These are phyloP conservation scores for Corythucha ciliata DNA, from an alignment of 2,888 invertebrate species.

Conservation along the genomic window DNA sequence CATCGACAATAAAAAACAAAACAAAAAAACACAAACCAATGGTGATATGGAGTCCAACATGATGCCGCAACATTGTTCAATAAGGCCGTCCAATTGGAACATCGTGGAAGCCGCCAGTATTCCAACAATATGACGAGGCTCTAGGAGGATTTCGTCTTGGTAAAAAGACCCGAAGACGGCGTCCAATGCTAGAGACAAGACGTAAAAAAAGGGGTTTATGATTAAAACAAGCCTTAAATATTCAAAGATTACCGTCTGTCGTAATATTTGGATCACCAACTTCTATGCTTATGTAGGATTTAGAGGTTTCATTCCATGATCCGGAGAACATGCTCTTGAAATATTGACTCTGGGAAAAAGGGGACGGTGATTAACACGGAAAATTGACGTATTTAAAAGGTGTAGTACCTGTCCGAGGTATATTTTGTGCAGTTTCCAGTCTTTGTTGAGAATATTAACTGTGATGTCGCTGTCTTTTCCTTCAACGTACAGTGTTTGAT, in stretches of 20 bases:
- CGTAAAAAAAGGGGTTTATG: conserved; percentile 18
- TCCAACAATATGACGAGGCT: conserved; percentile 55
- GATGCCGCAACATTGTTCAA: conserved; percentile 61
- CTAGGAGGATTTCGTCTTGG: conserved; percentile 60
- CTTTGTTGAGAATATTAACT: conserved; percentile 58
- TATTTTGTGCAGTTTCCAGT: conserved; percentile 67
- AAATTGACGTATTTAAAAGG: conserved; percentile 8
- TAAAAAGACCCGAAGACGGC: conserved; percentile 67
- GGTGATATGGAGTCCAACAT: conserved; percentile 67
- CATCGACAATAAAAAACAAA: too few species aligned
- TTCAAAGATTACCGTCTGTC: conserved; percentile 48
- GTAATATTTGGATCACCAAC: conserved; percentile 63
- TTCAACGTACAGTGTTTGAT: conserved; percentile 63
- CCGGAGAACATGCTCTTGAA: conserved; percentile 74
- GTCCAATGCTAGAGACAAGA: conserved; percentile 50
- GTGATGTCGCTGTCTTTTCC: conserved; percentile 66
- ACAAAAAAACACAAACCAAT: conserved; percentile 45
- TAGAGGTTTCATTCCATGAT: conserved; percentile 61
- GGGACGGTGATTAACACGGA: neutral
- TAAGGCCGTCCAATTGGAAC: conserved; percentile 62
- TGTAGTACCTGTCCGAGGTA: conserved; percentile 65
- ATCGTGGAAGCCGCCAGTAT: conserved; percentile 64
- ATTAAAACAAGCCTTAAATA: neutral
- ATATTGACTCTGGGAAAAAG: conserved; percentile 54
- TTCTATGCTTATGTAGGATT: conserved; percentile 56